Percentiles rank a stretch among this genome's conserved stretches.
These are phyloP conservation scores for Branchipolynoe longqiensis DNA, from an alignment of 2,888 invertebrate species.

Conservation along the genomic window DNA sequence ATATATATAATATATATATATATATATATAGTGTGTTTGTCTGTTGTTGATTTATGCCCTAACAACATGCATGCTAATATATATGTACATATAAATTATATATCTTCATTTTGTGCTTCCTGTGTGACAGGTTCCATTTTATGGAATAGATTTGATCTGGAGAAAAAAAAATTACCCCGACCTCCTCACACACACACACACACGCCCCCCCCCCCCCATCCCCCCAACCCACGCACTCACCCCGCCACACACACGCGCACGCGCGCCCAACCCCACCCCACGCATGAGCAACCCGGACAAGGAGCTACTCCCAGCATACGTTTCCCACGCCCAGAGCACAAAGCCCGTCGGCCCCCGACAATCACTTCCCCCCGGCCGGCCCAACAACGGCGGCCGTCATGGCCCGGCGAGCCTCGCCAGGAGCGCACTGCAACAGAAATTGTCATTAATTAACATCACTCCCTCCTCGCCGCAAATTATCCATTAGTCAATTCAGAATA, in stretches of 20 bases:
- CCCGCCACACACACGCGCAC: background rate
- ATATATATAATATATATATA: too few relatives aligned
- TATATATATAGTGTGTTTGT: too few relatives aligned
- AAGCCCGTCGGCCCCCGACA: constrained; percentile 20
- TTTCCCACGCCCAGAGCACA: constrained; percentile 48
- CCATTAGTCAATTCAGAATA: background rate
- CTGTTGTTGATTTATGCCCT: too few relatives aligned
- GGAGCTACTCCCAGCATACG: constrained; percentile 37
- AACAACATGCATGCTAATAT: too few relatives aligned
- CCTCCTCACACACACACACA: background rate
- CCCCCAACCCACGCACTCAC: constrained; percentile 1
- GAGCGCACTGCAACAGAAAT: constrained; percentile 39
- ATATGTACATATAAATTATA: too few relatives aligned
- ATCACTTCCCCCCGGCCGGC: background rate
- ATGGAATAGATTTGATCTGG: too few relatives aligned
- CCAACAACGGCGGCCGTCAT: constrained; percentile 45
- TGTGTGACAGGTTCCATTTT: too few relatives aligned
- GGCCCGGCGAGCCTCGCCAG: constrained; percentile 18
- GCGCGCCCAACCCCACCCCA: background rate
- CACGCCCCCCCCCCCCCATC: background rate
- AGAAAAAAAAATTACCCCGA: too few relatives aligned
- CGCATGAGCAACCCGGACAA: background rate
- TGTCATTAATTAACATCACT: constrained; percentile 56
- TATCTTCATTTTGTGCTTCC: too few relatives aligned
- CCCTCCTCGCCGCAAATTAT: constrained; percentile 36